Evolutionary conservation across 2,797 vertebrate species (phyloP), one percentile per base, ranked within the genome.

Genomic region (Lerista edwardsae): DNA sequence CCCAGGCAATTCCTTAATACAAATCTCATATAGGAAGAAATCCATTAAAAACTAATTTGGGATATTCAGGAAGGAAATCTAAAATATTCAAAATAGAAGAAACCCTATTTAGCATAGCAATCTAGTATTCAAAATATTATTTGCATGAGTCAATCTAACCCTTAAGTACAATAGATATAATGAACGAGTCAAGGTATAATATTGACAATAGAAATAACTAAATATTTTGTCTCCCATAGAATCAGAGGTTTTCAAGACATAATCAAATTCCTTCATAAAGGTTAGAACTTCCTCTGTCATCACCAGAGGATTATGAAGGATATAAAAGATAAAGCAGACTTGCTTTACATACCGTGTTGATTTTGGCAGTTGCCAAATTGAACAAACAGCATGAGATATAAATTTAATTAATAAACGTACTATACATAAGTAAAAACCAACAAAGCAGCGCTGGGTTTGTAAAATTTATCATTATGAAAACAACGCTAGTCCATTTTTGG

Each of bases 81-180:
- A 84, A 55, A 83, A 82, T 51, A 79, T 69, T 79, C 6, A 6
- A 36, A 64, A 68, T 36, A 39, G 64, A 31, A 69, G 11, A n/a
- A 44, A 2, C 15, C 15, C 64, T 23, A 68, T 88, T 61, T 62
- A 79, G 34, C 75, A 86, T n/a, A 90, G 86, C n/a, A 74, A 86
- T 36, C 65, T 0, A 61, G 5, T 31, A 55, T 82, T 74, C 57
- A 0, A 0, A 89, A 86, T 76, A 80, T 77, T 76, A 90, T 88
- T 85, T 89, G 83, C 69, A 74, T 67, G 87, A 72, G 57, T 11
- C 31, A 89, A 29, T 12, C 64, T 59, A 81, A 75, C 68, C 84
- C 4, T 36, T 29, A 79, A 87, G 65, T 44, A 85, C 5, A 89
- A 21, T 39, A 85, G 83, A 88, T 64, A 2, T 0, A 85, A 36